Base-by-base conservation (phyloP, 2,113 vertebrate genomes). In the Ctenodactylus gundi region DNA sequence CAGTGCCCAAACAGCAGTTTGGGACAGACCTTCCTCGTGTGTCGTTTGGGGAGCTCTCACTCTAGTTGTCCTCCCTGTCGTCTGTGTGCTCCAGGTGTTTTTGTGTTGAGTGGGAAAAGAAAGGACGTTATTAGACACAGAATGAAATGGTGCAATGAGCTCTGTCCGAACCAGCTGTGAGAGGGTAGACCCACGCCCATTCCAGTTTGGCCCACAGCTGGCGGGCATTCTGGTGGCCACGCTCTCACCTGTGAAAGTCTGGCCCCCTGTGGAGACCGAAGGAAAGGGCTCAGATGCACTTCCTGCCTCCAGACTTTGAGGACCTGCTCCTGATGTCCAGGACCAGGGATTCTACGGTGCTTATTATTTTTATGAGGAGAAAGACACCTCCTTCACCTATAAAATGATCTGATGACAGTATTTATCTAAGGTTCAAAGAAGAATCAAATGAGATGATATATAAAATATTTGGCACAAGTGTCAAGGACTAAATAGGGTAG, bases 331-430 rank as follows among this genome's bases (percentile, higher is more conserved):
- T 18, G 27, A 14, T 3, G 6, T 44, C 78, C 20, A 2, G 10
- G 11, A n/a, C 25, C 53, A 0, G 4, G 72, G 36, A 67, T 21
- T 53, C 44, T 5, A 2, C 0, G 8, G 29, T n/a, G 15, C 17
- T 44, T 29, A 13, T 14, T 27, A 51, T 18, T 53, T 90, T 65
- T 53, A 17, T 58, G 41, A 85, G 85, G 25, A 15, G 49, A 27
- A 55, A 67, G 5, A 13, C 7, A 23, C 44, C 15, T 2, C 44
- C 51, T 53, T 67, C 29, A 21, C 39, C 70, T 70, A 13, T 18
- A 70, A 90, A 75, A 68, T 3, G 23, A 39, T 14, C 46, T 58
- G 31, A 57, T 13, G 23, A 21, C 0, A 58, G 68, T 11, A 27
- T 55, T 27, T 36, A 20, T 44, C 75, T 92, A 78, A 77, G 84